Percentiles rank a stretch among this genome's conserved stretches.
phyloP scores from a whole-genome alignment of 2,797 vertebrate genomes.

The Macropodus opercularis region DNA sequence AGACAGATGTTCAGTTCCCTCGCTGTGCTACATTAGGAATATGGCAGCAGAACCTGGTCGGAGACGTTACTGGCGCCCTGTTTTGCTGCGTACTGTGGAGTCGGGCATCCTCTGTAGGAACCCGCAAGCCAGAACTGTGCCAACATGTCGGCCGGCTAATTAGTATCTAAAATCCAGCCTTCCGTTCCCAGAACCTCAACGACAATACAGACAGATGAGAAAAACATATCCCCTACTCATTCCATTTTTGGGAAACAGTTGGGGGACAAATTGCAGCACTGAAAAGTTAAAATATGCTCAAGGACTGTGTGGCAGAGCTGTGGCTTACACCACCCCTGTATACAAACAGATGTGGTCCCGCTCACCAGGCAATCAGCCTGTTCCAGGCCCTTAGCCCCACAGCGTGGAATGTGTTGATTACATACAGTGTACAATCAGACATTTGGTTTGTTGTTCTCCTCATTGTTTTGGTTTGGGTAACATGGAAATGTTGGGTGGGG shows the following conservation, averaged over 20 bases:
- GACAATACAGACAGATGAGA: constrained; percentile 65
- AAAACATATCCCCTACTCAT: constrained; percentile 73
- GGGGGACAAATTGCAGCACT: constrained; percentile 68
- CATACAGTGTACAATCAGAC: constrained; percentile 56
- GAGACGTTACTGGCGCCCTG: constrained; percentile 12
- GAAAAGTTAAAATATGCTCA: constrained; percentile 70
- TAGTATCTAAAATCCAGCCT: constrained; percentile 71
- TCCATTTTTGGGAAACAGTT: constrained; percentile 64
- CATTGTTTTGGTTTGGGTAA: constrained; percentile 62
- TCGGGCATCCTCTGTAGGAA: constrained; percentile 49
- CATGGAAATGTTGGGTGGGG: constrained; percentile 15
- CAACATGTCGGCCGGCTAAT: constrained; percentile 70
- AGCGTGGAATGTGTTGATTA: constrained; percentile 65
- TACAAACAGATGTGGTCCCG: constrained; percentile 68
- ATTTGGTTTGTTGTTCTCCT: constrained; percentile 42
- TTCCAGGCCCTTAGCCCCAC: constrained; percentile 38
- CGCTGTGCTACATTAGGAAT: constrained; percentile 34
- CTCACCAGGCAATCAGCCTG: constrained; percentile 48
- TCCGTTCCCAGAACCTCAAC: constrained; percentile 73
- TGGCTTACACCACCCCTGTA: constrained; percentile 59
- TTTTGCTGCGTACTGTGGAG: constrained; percentile 41
- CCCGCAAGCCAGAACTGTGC: constrained; percentile 58
- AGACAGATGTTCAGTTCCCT: no score
- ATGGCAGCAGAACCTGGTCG: constrained; percentile 26
- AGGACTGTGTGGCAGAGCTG: constrained; percentile 71